Percentiles rank a stretch among this genome's conserved stretches.
phyloP scores from a whole-genome alignment of 2,888 invertebrate genomes.

The Scelioninae gen. 2 region DNA sequence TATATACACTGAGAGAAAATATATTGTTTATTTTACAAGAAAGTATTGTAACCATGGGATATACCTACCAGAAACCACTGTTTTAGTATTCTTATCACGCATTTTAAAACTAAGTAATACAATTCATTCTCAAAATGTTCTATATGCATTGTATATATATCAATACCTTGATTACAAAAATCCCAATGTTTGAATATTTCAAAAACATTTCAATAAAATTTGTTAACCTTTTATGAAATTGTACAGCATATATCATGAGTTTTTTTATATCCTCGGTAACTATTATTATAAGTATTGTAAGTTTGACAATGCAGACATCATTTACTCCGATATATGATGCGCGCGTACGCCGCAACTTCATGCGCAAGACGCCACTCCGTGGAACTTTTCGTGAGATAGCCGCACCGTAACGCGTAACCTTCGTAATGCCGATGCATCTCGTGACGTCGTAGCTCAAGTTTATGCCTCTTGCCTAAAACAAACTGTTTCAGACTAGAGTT shows the following conservation, averaged over 20 bases:
- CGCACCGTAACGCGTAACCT: not conserved
- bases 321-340: not conserved
- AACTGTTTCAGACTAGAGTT: not conserved
- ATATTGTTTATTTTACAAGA: constrained; percentile 3
- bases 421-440: constrained; percentile 1
- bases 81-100: constrained; percentile 5
- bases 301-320: not conserved
- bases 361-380: not conserved
- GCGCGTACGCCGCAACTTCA: not conserved
- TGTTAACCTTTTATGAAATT: constrained; percentile 2
- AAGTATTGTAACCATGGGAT: constrained; percentile 4
- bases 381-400: constrained; percentile 1
- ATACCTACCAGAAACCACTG: constrained; percentile 1
- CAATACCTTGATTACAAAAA: constrained; percentile 1
- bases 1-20: constrained; percentile 9
- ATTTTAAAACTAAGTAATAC: too few species aligned
- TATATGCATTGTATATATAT: constrained; percentile 1
- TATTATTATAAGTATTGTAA: constrained; percentile 2
- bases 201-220: constrained; percentile 1
- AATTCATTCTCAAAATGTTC: too few species aligned
- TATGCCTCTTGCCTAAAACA: not conserved
- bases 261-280: constrained; percentile 5
- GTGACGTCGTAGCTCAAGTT: too few species aligned
- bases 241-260: constrained; percentile 1
- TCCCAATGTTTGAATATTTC: not conserved